phyloP scores from a whole-genome alignment of 1,140 invertebrate species.

The Drosophila burlai region DNA sequence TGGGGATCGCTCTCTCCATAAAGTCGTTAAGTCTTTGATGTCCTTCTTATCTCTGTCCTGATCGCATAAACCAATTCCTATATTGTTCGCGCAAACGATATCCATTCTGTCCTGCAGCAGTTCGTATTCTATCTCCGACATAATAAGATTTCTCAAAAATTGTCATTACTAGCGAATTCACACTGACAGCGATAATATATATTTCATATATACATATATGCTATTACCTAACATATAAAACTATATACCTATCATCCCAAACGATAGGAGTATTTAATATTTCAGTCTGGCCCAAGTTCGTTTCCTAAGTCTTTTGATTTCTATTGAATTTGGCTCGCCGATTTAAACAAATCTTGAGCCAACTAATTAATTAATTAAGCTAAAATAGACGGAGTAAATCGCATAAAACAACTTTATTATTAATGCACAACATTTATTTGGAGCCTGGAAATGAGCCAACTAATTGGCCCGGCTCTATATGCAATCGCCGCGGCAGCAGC shows the following conservation, averaged over 20 bases:
- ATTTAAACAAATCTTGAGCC: constrained; percentile 40
- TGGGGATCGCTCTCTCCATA: constrained; percentile 4
- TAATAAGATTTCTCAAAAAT: not conserved
- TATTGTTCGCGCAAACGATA: constrained; percentile 3
- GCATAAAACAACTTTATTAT: constrained; percentile 58
- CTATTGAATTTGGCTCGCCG: not conserved
- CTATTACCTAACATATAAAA: not conserved
- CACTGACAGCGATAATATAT: not conserved
- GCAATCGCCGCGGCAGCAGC: constrained; percentile 39
- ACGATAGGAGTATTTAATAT: not conserved
- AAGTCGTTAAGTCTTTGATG: constrained; percentile 18
- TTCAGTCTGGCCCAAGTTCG: constrained; percentile 24
- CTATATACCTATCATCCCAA: not conserved
- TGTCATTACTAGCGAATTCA: not conserved
- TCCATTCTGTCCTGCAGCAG: not conserved
- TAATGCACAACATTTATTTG: constrained; percentile 50
- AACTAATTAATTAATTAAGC: constrained; percentile 64
- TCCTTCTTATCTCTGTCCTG: constrained; percentile 4
- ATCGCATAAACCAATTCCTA: constrained; percentile 21
- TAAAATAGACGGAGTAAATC: constrained; percentile 55
- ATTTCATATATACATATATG: not conserved
- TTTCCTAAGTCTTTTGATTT: constrained; percentile 53
- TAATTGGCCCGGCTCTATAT: constrained; percentile 57
- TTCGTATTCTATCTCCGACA: not conserved
- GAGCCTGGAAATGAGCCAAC: constrained; percentile 46